Evolutionary conservation across 1,140 invertebrate genomes (phyloP).

Genomic region (Parasteatoda tepidariorum): DNA sequence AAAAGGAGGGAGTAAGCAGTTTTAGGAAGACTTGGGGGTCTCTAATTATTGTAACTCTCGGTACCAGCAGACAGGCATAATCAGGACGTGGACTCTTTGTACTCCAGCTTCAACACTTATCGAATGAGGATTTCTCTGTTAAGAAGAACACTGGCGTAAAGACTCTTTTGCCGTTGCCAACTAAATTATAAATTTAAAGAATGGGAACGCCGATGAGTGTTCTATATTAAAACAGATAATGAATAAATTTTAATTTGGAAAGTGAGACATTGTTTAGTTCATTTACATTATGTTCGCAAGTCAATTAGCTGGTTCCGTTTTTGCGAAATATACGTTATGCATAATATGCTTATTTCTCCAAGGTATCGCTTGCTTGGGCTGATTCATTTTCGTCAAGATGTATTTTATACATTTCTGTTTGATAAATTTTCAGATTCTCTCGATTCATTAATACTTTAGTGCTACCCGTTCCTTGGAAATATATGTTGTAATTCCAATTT

Average conservation of each 20-base stretch:
- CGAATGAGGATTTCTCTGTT: conserved; percentile 16
- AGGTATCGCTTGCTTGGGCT: no score
- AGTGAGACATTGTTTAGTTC: neutral
- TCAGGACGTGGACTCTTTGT: conserved; percentile 45
- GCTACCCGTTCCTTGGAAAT: no score
- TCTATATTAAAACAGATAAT: neutral
- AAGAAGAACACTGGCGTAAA: neutral
- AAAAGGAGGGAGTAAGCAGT: conserved; percentile 20
- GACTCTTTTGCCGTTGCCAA: neutral
- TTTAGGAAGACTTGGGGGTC: neutral
- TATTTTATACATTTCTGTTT: no score
- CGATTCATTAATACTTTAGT: no score
- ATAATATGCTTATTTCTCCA: no score
- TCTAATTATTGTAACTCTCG: conserved; percentile 23
- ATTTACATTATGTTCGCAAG: neutral
- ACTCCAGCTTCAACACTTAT: conserved; percentile 26
- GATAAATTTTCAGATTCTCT: no score
- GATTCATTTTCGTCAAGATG: no score
- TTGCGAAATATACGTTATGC: no score
- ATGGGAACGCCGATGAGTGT: no score
- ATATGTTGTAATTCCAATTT: no score
- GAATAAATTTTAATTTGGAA: neutral
- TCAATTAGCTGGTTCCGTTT: neutral
- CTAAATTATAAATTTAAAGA: no score
- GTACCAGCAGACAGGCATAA: conserved; percentile 7